These are phyloP conservation scores for Saturnia japonica DNA, from an alignment of 2,888 invertebrate genomes.

Conservation along the genomic window DNA sequence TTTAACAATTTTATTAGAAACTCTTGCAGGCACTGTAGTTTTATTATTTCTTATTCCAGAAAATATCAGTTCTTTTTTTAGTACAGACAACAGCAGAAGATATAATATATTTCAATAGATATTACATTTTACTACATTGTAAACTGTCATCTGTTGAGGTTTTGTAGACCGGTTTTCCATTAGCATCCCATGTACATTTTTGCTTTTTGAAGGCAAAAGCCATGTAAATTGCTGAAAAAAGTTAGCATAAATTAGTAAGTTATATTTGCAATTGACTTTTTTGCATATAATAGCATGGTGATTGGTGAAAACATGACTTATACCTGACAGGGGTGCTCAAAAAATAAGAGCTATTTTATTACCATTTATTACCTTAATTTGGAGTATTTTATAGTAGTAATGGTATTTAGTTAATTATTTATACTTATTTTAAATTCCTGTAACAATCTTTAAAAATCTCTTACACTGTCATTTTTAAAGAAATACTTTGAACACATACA, in stretches of 20 bases:
- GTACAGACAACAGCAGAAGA: neutral
- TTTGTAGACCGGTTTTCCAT: slow-evolving; percentile 83
- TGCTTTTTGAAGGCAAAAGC: slow-evolving; percentile 92
- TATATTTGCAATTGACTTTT: neutral
- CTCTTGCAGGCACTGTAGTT: neutral
- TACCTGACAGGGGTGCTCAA: neutral
- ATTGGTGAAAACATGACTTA: neutral
- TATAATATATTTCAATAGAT: slow-evolving; percentile 8
- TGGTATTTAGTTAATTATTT: too few species aligned
- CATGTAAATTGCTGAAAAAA: slow-evolving; percentile 88
- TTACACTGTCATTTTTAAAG: too few species aligned
- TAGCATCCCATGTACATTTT: slow-evolving; percentile 83
- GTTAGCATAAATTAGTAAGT: slow-evolving; percentile 27
- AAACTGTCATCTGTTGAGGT: slow-evolving; percentile 36
- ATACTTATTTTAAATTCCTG: too few species aligned
- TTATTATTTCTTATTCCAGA: neutral
- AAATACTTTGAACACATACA: too few species aligned
- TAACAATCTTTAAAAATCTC: too few species aligned
- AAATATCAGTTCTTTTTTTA: neutral
- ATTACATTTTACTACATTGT: slow-evolving; percentile 12
- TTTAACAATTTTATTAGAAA: neutral
- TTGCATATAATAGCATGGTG: neutral
- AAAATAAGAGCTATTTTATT: too few species aligned
- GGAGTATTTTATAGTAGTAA: too few species aligned
- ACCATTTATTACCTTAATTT: too few species aligned